phyloP scores from a whole-genome alignment of 2,797 vertebrate genomes.

The Macrochelys suwanniensis region DNA sequence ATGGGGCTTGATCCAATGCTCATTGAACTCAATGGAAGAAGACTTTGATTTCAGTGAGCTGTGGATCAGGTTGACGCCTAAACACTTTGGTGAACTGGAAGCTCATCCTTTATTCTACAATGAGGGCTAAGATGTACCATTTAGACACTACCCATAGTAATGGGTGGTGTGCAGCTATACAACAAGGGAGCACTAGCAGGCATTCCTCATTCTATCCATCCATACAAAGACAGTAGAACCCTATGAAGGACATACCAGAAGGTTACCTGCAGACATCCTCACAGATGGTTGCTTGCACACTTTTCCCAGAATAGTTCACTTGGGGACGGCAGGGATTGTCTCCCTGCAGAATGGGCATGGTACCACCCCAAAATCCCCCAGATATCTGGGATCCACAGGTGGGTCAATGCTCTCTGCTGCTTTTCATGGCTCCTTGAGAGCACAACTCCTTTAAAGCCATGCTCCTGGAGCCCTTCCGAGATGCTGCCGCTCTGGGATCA shows the following conservation, averaged over 20 bases:
- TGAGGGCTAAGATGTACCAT: background rate
- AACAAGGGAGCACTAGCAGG: background rate
- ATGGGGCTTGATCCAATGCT: background rate
- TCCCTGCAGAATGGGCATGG: background rate
- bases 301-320: background rate
- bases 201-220: background rate
- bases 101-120: background rate
- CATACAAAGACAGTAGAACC: background rate
- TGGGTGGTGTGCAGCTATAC: background rate
- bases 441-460: too few species aligned
- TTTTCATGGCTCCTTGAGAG: background rate
- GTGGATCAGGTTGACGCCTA: background rate
- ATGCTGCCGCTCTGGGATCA: background rate
- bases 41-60: background rate
- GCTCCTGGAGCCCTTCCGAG: background rate
- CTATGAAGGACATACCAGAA: background rate
- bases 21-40: accelerated
- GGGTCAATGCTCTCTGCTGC: background rate
- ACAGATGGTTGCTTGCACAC: background rate
- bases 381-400: background rate
- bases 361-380: background rate
- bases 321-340: background rate
- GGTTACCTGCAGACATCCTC: background rate
- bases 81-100: background rate
- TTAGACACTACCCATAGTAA: background rate